Evolutionary conservation across 2,888 invertebrate genomes (phyloP), one percentile per base, ranked within the genome.

Genomic region (Alloscopus bannaensis): DNA sequence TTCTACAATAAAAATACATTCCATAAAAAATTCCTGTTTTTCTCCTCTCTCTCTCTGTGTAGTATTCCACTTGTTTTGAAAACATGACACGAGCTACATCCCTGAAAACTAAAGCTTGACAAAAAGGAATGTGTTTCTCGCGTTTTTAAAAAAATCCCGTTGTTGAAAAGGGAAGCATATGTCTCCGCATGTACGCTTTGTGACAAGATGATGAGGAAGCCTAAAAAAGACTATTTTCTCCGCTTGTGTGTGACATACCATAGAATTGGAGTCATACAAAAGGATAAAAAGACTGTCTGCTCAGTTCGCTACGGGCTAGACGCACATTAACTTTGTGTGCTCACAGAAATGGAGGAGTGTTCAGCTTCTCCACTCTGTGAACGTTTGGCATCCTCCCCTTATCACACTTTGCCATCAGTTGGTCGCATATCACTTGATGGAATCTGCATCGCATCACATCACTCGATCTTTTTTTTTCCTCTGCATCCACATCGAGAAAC

Each of bases 391-490:
- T 69, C 76, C 76, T 76, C 76, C 26, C 69, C n/a, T 18, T 69
- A 22, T 22, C 52, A 24, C 52, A 20, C 16, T 16, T 77, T 77
- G 76, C 76, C 76, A 77, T 77, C 76, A 52, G 50, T 64, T 47
- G 57, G 69, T 68, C 68, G 68, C 75, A 47, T 77, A 77, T 77
- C 76, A 52, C 50, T 69, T 69, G 76, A 77, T 77, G 76, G 76
- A 77, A 77, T 77, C 76, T 77, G 76, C 76, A 77, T 69, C 76
- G 47, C 68, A 40, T 59, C 6, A 36, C 42, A 71, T 71, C 71
- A 62, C 62, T 18, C 69, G 60, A 31, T 57, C 59, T 59, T 24
- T 4, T 55, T 55, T 55, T 55, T 55, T 55, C 22, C 55, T 55
- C 26, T n/a, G 45, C 8, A 45, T 3, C 13, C 6, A 45, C n/a